Percentiles rank a stretch among this genome's conserved stretches.
Evolutionary conservation across 2,113 vertebrate species (phyloP).

Genomic region (Hystrix cristata): DNA sequence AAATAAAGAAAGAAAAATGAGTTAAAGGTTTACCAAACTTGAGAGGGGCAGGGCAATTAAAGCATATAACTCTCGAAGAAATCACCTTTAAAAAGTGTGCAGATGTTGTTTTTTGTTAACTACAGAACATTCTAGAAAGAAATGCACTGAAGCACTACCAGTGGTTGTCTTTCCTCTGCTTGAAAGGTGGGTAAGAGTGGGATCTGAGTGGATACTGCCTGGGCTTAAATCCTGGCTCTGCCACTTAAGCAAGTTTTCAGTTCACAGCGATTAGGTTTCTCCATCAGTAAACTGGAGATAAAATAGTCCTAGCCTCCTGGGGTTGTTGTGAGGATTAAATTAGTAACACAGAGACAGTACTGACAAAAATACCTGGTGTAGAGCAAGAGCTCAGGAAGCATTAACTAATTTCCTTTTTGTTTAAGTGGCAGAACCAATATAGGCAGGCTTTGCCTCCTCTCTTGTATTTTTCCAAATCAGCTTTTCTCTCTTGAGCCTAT

Average conservation of each 20-base stretch:
- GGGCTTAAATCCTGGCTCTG: slow-evolving; percentile 9
- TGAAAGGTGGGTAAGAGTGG: neutral
- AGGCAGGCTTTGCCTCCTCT: neutral
- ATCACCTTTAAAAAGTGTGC: neutral
- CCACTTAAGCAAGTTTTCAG: neutral
- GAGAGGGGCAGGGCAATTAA: neutral
- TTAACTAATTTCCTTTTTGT: neutral
- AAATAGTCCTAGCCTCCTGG: neutral
- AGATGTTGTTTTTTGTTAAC: neutral
- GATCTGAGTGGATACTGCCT: neutral
- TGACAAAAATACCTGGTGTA: neutral
- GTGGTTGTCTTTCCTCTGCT: neutral
- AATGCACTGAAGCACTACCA: neutral
- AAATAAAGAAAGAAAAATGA: neutral
- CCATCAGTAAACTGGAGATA: neutral
- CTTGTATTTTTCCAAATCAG: slow-evolving; percentile 30
- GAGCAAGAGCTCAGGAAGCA: neutral
- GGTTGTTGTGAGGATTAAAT: neutral
- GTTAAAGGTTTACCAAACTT: slow-evolving; percentile 28
- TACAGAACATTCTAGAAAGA: slow-evolving; percentile 19
- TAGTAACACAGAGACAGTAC: neutral
- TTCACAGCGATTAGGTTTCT: slow-evolving; percentile 40
- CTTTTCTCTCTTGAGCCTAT: slow-evolving; percentile 22
- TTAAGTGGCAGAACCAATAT: neutral
- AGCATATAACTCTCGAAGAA: slow-evolving; percentile 40